Evolutionary conservation across 1,140 invertebrate species (phyloP).

Genomic region (Cecropterus lyciades): DNA sequence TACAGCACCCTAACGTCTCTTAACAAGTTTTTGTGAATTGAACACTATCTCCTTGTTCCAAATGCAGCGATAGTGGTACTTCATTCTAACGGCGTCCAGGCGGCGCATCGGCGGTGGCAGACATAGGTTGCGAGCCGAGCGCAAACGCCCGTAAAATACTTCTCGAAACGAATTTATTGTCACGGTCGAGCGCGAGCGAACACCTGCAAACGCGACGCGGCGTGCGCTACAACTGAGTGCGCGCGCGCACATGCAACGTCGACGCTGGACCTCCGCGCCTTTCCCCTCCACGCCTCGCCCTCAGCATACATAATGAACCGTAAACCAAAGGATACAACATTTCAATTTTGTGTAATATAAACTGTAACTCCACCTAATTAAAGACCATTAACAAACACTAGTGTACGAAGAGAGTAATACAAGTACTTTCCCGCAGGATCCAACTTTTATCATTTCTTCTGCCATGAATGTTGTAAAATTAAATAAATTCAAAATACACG

Average conservation of each 20-base stretch:
- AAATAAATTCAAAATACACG: too few relatives aligned
- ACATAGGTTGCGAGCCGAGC: conserved; percentile 76
- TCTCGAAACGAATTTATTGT: conserved; percentile 79
- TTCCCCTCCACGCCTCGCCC: conserved; percentile 52
- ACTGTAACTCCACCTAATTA: neutral
- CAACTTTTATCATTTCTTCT: neutral
- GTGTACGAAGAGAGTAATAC: too few relatives aligned
- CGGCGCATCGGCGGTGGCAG: conserved; percentile 76
- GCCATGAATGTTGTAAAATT: too few relatives aligned
- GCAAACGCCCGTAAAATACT: conserved; percentile 71
- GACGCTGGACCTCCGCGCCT: conserved; percentile 46
- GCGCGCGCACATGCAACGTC: conserved; percentile 56
- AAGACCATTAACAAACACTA: neutral
- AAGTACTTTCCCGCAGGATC: too few relatives aligned
- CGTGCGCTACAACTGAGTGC: conserved; percentile 63
- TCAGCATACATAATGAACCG: conserved; percentile 42
- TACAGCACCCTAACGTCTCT: conserved; percentile 88
- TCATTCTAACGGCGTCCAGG: conserved; percentile 82
- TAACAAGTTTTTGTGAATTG: conserved; percentile 95
- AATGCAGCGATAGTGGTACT: conserved; percentile 93
- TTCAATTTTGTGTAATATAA: neutral
- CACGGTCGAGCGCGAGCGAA: conserved; percentile 57
- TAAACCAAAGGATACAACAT: conserved; percentile 2
- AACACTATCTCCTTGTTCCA: conserved; percentile 95
- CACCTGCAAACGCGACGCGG: conserved; percentile 71